Evolutionary conservation across 2,797 vertebrate genomes (phyloP).

Genomic region (Perodicticus potto): DNA sequence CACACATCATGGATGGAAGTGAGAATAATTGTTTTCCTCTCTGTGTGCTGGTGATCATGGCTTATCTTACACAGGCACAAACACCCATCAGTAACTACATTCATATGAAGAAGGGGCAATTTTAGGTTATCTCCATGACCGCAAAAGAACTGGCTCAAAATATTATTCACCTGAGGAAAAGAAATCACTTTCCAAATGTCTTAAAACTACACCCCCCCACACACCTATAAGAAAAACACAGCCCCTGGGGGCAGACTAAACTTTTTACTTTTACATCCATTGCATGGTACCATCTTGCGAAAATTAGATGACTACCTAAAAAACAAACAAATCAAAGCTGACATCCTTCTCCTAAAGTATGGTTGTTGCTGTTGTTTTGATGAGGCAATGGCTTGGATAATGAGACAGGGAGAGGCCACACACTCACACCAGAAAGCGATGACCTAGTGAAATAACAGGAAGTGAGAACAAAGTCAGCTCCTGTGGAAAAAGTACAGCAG

Average conservation of each 20-base stretch:
- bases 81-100: not conserved
- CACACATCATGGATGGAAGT: not conserved
- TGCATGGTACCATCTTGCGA: not conserved
- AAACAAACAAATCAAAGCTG: not conserved
- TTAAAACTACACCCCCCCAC: not conserved
- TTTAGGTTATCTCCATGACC: not conserved
- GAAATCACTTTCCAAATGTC: not conserved
- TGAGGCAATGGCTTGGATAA: not conserved
- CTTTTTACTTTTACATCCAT: not conserved
- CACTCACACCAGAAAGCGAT: not conserved
- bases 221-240: not conserved
- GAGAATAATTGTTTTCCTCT: not conserved
- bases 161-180: not conserved
- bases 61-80: not conserved
- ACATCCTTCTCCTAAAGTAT: not conserved
- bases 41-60: not conserved
- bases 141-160: not conserved
- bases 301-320: not conserved
- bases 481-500: not conserved
- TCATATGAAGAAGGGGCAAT: not conserved
- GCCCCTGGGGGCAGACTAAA: not conserved
- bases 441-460: constrained; percentile 38
- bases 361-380: not conserved
- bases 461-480: not conserved
- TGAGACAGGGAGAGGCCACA: not conserved